Base-by-base conservation (phyloP, 1,140 invertebrate species). In the Drosophila kikkawai region DNA sequence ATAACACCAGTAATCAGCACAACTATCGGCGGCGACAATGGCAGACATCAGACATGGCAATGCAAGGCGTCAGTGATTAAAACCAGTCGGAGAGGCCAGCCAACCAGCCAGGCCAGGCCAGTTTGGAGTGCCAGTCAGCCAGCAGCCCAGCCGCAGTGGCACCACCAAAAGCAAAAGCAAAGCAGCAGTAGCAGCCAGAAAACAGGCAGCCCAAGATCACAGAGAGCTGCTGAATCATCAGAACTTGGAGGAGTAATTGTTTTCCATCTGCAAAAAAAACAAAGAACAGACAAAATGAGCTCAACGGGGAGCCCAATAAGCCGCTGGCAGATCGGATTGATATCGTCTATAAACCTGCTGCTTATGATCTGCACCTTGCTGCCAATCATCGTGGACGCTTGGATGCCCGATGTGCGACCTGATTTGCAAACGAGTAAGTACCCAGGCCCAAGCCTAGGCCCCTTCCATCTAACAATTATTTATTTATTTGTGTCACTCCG, bases 331-430 rank as follows among this genome's bases (percentile, higher is more conserved):
- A 55, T 32, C 15, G 3, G 17, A 29, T 37, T 36, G 45, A 66
- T 66, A 29, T 36, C 29, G 26, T 34, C 4, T 45, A 4, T 39
- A 37, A 61, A 32, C 68, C 42, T 71, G 36, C 26, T 71, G 44
- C 9, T 47, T 8, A 56, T 63, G 60, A 65, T 48, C 64, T 65
- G 22, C 26, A 19, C 9, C 60, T 37, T 50, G 37, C 26, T 80
- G 32, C 12, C 11, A 15, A 13, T 22, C 15, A 17, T 12, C 37
- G 66, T 51, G 47, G 5, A 13, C 32, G 90, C 86, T 74, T 92
- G 91, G 91, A 92, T 92, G 88, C 91, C 91, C 75, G 91, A 92
- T 85, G 83, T 92, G 63, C 86, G 79, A 53, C 91, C 91, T 68
- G 91, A 92, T 88, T 86, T 92, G 71, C 88, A 84, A 80, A 75